These are phyloP conservation scores for Sebastolobus alascanus DNA, from an alignment of 2,797 vertebrate species.

Conservation along the genomic window DNA sequence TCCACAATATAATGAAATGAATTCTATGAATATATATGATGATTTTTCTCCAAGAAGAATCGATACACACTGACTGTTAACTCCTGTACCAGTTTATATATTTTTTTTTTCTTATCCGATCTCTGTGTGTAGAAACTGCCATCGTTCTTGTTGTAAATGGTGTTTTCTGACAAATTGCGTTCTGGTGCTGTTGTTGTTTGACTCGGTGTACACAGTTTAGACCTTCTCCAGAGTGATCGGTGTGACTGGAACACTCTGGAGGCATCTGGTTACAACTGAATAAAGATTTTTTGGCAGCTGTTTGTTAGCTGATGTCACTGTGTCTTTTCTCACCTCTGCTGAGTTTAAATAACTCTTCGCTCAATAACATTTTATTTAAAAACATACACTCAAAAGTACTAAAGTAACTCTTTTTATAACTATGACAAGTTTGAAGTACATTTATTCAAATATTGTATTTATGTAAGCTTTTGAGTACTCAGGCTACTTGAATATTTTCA, in stretches of 20 bases:
- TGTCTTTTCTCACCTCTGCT: conserved; percentile 30
- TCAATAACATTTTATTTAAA: neutral
- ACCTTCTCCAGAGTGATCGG: conserved; percentile 56
- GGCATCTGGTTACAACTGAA: conserved; percentile 75
- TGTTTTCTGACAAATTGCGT: conserved; percentile 80
- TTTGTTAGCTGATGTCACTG: conserved; percentile 76
- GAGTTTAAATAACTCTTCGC: neutral
- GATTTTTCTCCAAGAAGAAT: conserved; percentile 69
- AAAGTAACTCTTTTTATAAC: neutral
- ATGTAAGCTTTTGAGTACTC: neutral
- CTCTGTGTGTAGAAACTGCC: conserved; percentile 79
- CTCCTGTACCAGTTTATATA: conserved; percentile 62
- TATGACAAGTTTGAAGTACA: neutral
- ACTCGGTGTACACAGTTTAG: conserved; percentile 73
- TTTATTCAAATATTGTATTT: conserved; percentile 1
- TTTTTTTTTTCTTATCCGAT: conserved; percentile 63
- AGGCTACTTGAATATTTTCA: fast-evolving
- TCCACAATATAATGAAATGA: conserved; percentile 63
- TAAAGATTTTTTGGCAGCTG: conserved; percentile 85
- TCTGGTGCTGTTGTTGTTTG: conserved; percentile 86
- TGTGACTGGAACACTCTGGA: conserved; percentile 62
- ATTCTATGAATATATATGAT: conserved; percentile 64
- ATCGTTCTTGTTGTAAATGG: conserved; percentile 81
- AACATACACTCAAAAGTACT: neutral
- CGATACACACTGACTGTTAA: conserved; percentile 85